These are phyloP conservation scores for Platycheirus rosarum DNA, from an alignment of 2,888 invertebrate genomes.

Conservation along the genomic window DNA sequence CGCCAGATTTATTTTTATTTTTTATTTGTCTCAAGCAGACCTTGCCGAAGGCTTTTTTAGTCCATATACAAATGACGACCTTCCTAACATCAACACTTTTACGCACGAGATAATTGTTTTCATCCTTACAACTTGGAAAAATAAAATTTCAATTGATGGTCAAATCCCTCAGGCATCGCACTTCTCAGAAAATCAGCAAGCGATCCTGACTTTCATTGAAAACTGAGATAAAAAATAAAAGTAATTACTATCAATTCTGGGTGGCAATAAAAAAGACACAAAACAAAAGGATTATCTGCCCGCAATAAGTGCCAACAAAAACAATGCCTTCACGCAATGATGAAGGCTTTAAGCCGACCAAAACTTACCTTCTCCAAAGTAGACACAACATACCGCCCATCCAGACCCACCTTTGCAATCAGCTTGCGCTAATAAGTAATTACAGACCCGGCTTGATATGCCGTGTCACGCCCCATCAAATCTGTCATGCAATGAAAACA, in stretches of 20 bases:
- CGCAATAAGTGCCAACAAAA: background rate
- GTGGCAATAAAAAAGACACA: conserved; percentile 45
- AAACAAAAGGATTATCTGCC: conserved; percentile 10
- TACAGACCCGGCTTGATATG: conserved; percentile 56
- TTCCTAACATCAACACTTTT: no score
- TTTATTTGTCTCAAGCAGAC: no score
- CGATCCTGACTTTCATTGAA: background rate
- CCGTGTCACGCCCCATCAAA: conserved; percentile 61
- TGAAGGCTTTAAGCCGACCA: background rate
- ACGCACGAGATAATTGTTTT: no score
- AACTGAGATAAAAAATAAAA: conserved; percentile 10
- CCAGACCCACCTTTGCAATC: conserved; percentile 36
- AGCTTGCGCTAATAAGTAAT: conserved; percentile 56
- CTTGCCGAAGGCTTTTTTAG: no score
- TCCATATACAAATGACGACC: no score
- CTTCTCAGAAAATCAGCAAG: no score
- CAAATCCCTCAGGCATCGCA: no score
- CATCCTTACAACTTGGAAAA: no score
- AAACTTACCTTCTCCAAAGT: background rate
- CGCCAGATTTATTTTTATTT: no score
- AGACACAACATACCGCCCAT: background rate
- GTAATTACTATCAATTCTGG: conserved; percentile 33
- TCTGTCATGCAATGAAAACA: conserved; percentile 60
- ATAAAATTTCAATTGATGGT: no score
- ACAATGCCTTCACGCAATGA: background rate